Evolutionary conservation across 2,797 vertebrate species (phyloP).

Genomic region (Schizopygopsis malacanthus): DNA sequence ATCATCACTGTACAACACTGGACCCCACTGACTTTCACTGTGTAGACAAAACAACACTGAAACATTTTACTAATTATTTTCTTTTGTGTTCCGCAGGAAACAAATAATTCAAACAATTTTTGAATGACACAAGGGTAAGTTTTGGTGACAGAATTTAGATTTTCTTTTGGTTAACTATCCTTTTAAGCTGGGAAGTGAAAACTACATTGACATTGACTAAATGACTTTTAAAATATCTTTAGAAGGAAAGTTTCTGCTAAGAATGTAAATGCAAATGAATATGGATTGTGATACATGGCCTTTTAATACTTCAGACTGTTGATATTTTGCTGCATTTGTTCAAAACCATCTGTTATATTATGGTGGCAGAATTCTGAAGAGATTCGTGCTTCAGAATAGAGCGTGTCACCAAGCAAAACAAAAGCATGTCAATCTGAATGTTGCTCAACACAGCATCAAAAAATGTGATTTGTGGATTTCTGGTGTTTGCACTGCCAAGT

Average conservation of each 20-base stretch:
- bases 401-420: constrained; percentile 23
- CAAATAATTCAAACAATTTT: background rate
- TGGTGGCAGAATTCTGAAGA: constrained; percentile 24
- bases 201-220: background rate
- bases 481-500: constrained; percentile 36
- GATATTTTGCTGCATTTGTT: constrained; percentile 22
- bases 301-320: constrained; percentile 21
- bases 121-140: background rate
- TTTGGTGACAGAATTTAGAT: background rate
- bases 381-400: background rate
- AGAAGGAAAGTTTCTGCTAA: background rate
- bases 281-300: constrained; percentile 19
- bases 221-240: background rate
- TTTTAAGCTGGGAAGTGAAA: background rate
- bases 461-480: constrained; percentile 35
- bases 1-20: background rate
- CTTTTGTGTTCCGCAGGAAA: background rate
- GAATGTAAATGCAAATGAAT: constrained; percentile 32
- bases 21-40: background rate
- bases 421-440: constrained; percentile 41
- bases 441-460: constrained; percentile 34
- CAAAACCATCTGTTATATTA: constrained; percentile 35
- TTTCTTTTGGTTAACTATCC: background rate
- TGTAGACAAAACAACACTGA: background rate
- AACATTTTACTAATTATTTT: background rate